Conservation (phyloP, 2,113 vertebrate genomes). For the Gymnogyps californianus region DNA sequence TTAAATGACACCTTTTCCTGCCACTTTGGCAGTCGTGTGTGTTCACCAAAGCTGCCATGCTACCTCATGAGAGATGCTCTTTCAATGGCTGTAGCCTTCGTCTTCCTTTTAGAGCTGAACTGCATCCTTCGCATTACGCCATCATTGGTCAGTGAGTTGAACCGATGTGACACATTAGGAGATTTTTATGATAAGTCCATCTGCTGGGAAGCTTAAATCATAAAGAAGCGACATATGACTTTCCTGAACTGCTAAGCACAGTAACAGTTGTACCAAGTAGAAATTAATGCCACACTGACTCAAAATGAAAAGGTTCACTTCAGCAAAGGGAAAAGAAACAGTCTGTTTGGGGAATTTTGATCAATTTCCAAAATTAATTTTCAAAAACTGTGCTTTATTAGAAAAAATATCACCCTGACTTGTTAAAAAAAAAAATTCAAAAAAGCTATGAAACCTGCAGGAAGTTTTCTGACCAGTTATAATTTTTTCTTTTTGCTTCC, state of each 20-base stretch:
- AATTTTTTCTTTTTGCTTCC: background rate
- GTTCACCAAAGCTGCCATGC: background rate
- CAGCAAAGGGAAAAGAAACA: background rate
- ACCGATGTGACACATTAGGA: background rate
- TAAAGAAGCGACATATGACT: background rate
- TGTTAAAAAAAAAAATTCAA: background rate
- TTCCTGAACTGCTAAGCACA: background rate
- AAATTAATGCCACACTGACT: background rate
- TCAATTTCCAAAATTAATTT: background rate
- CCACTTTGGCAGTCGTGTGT: background rate
- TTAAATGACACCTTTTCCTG: background rate
- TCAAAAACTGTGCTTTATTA: background rate
- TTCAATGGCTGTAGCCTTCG: background rate
- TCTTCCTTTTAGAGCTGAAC: background rate
- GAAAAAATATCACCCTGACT: background rate
- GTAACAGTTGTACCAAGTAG: background rate
- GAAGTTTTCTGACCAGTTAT: background rate
- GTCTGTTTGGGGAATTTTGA: background rate
- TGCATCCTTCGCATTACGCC: background rate
- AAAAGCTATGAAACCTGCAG: background rate
- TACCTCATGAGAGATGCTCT: background rate
- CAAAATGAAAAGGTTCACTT: background rate
- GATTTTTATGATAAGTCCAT: background rate
- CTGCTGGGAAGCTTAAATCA: background rate
- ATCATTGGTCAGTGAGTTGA: background rate